These are phyloP conservation scores for Lanius collurio DNA, from an alignment of 2,113 vertebrate genomes.

Conservation along the genomic window DNA sequence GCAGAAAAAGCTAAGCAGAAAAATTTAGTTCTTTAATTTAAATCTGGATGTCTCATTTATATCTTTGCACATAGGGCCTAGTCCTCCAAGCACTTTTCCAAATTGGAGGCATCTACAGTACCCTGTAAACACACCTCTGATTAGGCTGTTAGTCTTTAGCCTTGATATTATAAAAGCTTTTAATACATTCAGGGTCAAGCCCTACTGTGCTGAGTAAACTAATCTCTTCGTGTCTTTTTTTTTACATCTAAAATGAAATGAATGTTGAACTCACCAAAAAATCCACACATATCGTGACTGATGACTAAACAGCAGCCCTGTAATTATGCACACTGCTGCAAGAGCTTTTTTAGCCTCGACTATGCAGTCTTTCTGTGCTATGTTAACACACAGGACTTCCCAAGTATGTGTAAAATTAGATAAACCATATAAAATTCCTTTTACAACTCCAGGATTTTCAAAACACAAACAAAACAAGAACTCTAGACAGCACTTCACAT, in stretches of 20 bases:
- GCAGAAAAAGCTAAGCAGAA: not conserved
- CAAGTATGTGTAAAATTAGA: not conserved
- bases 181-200: not conserved
- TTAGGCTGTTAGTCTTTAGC: not conserved
- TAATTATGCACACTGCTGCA: conserved; percentile 21
- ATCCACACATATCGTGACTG: not conserved
- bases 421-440: not conserved
- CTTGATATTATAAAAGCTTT: not conserved
- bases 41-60: not conserved
- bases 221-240: not conserved
- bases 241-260: conserved; percentile 1
- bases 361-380: not conserved
- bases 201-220: not conserved
- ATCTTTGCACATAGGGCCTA: not conserved
- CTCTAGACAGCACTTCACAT: not conserved
- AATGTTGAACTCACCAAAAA: not conserved
- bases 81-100: not conserved
- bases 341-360: not conserved
- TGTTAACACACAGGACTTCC: not conserved
- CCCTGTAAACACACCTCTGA: not conserved
- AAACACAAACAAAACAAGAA: not conserved
- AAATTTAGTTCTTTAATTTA: not conserved
- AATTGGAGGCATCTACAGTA: not conserved
- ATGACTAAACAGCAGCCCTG: conserved; percentile 40
- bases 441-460: not conserved